A percentile compares a stretch with the other conserved stretches of the same genome.
These are phyloP conservation scores for Diceros bicornis DNA, from an alignment of 2,797 vertebrate genomes.

Conservation along the genomic window DNA sequence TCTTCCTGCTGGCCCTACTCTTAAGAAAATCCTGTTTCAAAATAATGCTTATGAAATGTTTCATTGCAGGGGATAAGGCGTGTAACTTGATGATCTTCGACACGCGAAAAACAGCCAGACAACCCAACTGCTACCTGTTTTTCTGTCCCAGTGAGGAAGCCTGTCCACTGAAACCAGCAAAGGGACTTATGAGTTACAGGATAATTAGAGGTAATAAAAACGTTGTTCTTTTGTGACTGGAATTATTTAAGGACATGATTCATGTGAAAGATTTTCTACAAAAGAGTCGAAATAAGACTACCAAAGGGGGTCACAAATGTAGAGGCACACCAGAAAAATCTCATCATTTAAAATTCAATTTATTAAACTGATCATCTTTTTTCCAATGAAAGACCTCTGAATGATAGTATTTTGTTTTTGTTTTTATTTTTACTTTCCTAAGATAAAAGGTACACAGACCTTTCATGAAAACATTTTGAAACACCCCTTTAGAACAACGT, in stretches of 20 bases:
- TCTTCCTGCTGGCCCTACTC: neutral
- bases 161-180: conserved; percentile 91
- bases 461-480: conserved; percentile 12
- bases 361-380: conserved; percentile 5
- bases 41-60: conserved; percentile 39
- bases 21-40: conserved; percentile 23
- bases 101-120: conserved; percentile 83
- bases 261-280: conserved; percentile 31
- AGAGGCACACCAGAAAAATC: neutral
- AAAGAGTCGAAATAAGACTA: neutral
- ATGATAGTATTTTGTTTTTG: neutral
- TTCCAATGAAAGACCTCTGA: neutral
- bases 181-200: conserved; percentile 92
- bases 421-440: conserved; percentile 33
- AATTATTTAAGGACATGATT: conserved; percentile 21
- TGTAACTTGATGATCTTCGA: conserved; percentile 95
- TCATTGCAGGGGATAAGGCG: conserved; percentile 89
- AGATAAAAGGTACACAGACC: neutral
- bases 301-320: neutral
- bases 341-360: conserved; percentile 30
- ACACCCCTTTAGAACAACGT: neutral
- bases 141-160: conserved; percentile 92
- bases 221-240: neutral
- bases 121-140: conserved; percentile 95
- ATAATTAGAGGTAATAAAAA: conserved; percentile 92